Percentiles rank a stretch among this genome's conserved stretches.
Conservation (phyloP, 2,797 vertebrate species). For the Cercopithecus petaurista region DNA sequence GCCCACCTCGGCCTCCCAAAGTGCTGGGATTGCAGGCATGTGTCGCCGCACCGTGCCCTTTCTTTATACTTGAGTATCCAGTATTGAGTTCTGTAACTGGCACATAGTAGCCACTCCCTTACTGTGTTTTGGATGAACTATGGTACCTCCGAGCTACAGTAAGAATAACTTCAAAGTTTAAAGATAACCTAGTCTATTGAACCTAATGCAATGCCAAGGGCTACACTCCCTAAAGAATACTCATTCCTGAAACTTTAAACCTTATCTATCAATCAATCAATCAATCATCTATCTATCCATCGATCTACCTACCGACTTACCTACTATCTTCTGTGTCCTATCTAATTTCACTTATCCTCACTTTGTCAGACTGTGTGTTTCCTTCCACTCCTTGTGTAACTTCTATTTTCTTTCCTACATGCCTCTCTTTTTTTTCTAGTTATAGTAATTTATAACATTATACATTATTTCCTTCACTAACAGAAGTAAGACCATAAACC, state of each 20-base stretch:
- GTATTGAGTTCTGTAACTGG: not conserved
- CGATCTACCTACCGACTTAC: not conserved
- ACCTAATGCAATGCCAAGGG: not conserved
- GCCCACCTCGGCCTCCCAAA: not conserved
- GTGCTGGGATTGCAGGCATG: not conserved
- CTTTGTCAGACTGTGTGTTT: not conserved
- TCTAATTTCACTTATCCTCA: not conserved
- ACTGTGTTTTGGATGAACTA: not conserved
- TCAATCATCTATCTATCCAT: too few species aligned
- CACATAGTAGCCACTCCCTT: not conserved
- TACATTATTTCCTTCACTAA: not conserved
- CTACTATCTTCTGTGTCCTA: not conserved
- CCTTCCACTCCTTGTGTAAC: not conserved
- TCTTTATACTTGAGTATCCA: not conserved
- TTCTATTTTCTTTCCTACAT: not conserved
- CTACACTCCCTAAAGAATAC: not conserved
- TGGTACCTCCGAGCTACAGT: not conserved
- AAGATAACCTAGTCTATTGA: not conserved
- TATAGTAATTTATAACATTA: not conserved
- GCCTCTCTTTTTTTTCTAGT: not conserved
- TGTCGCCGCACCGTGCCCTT: accelerated
- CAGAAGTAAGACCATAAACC: not conserved
- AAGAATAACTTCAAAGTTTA: not conserved
- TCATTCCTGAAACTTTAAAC: not conserved
- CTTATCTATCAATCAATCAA: not conserved